A percentile compares a stretch with the other conserved stretches of the same genome.
These are phyloP conservation scores for Plagodis dolabraria DNA, from an alignment of 2,888 invertebrate species.

Conservation along the genomic window DNA sequence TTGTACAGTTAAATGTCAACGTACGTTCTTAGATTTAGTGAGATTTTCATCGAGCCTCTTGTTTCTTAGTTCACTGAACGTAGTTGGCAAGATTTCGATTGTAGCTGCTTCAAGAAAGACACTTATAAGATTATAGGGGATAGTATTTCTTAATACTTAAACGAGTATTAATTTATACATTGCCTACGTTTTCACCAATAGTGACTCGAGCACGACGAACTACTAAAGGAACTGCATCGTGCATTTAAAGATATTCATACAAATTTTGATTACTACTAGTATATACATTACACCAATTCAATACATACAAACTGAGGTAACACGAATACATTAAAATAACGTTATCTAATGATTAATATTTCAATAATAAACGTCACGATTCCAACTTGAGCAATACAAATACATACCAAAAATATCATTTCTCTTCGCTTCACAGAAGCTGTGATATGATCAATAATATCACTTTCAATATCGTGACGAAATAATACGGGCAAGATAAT, in stretches of 20 bases:
- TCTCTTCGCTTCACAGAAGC: constrained; percentile 67
- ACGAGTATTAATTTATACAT: constrained; percentile 39
- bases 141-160: constrained; percentile 37
- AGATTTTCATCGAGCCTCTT: constrained; percentile 67
- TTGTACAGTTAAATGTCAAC: constrained; percentile 66
- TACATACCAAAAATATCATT: constrained; percentile 78
- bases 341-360: constrained; percentile 54
- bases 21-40: constrained; percentile 55
- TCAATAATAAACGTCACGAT: constrained; percentile 61
- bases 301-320: constrained; percentile 42
- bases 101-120: constrained; percentile 66
- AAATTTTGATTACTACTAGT: constrained; percentile 71
- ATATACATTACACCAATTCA: constrained; percentile 50
- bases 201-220: constrained; percentile 78
- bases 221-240: constrained; percentile 84
- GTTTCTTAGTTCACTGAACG: constrained; percentile 54
- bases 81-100: constrained; percentile 62
- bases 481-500: constrained; percentile 23
- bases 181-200: constrained; percentile 59
- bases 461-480: constrained; percentile 56
- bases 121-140: constrained; percentile 38
- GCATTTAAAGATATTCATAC: constrained; percentile 74
- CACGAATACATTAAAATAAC: constrained; percentile 60
- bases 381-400: constrained; percentile 77
- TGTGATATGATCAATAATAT: constrained; percentile 77